Percentiles rank a stretch among this genome's conserved stretches.
Conservation (phyloP, 1,140 invertebrate genomes). For the Homarus americanus region DNA sequence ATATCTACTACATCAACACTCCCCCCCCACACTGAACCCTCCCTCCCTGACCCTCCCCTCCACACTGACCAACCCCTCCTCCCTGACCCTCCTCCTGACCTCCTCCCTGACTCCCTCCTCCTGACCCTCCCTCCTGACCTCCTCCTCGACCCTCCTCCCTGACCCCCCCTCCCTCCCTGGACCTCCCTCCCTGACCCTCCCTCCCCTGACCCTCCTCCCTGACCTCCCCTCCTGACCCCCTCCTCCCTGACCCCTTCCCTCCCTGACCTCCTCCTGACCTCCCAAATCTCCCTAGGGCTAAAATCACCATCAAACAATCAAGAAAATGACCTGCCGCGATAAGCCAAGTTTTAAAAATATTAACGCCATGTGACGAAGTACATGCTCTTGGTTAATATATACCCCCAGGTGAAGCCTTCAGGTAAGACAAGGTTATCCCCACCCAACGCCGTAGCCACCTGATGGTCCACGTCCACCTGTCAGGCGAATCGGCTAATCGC, state of each 20-base stretch:
- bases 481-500: constrained; percentile 6
- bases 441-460: too few relatives aligned
- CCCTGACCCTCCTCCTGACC: not conserved
- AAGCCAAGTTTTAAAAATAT: constrained; percentile 39
- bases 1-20: too few relatives aligned
- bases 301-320: constrained; percentile 11
- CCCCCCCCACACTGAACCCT: too few relatives aligned
- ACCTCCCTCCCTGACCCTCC: not conserved
- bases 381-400: constrained; percentile 37
- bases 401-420: too few relatives aligned
- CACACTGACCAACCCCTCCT: not conserved
- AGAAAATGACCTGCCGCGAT: constrained; percentile 10
- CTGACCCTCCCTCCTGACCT: not conserved
- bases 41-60: too few relatives aligned
- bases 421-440: too few relatives aligned
- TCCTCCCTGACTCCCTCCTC: not conserved
- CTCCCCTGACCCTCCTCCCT: not conserved
- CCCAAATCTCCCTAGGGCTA: too few relatives aligned
- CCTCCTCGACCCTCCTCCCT: not conserved
- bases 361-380: constrained; percentile 39
- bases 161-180: not conserved
- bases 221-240: not conserved
- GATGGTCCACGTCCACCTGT: constrained; percentile 30
- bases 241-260: not conserved
- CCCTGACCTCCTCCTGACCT: not conserved